Evolutionary conservation across 2,797 vertebrate species (phyloP).

Genomic region (Prionace glauca): DNA sequence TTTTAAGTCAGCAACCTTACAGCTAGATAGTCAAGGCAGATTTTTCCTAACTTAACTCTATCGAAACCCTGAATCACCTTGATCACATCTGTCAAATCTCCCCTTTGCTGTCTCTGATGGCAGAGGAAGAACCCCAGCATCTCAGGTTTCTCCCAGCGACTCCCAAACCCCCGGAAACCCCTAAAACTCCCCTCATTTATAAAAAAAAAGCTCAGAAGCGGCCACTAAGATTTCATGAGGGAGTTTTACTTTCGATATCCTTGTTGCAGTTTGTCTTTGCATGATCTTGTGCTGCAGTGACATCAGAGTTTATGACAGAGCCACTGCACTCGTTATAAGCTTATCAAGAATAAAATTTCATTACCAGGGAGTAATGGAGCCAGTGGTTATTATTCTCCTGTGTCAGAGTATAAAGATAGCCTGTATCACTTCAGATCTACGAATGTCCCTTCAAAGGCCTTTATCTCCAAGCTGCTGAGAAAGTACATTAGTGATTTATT

Average conservation of each 20-base stretch:
- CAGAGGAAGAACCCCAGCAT: background rate
- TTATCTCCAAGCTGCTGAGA: background rate
- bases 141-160: background rate
- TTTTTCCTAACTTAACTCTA: background rate
- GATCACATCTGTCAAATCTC: too few species aligned
- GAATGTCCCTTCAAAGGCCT: background rate
- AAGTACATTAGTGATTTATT: background rate
- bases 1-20: background rate
- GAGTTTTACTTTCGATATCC: background rate
- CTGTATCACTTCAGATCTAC: background rate
- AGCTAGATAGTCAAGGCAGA: background rate
- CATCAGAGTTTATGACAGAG: background rate
- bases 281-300: background rate
- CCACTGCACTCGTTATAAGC: background rate
- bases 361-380: background rate
- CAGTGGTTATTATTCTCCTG: background rate
- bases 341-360: background rate
- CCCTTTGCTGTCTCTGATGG: too few species aligned
- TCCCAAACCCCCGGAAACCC: background rate
- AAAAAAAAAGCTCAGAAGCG: background rate
- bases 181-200: background rate
- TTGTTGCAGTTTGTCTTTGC: background rate
- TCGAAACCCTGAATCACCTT: too few species aligned
- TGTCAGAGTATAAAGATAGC: background rate
- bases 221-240: background rate